phyloP scores from a whole-genome alignment of 2,888 invertebrate genomes.

The Drosophila greeni region DNA sequence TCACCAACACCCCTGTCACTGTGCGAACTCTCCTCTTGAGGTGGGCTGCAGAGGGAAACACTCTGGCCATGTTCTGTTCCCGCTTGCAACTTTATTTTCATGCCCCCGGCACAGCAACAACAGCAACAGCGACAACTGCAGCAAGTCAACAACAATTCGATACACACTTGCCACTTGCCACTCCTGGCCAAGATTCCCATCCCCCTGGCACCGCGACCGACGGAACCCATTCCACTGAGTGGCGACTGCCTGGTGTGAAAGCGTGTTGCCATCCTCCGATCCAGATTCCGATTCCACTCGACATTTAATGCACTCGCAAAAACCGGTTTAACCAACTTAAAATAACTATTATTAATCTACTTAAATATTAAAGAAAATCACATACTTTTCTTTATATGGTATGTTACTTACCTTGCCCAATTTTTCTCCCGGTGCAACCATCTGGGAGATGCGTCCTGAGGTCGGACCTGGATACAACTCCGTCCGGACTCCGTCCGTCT shows the following conservation, averaged over 20 bases:
- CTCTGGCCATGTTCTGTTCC: slow-evolving; percentile 31
- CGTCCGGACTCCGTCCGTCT: slow-evolving; percentile 37
- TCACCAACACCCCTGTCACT: slow-evolving; percentile 62
- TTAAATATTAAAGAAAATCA: background rate
- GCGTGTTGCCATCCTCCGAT: slow-evolving; percentile 55
- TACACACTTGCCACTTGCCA: slow-evolving; percentile 58
- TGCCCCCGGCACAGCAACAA: slow-evolving; percentile 56
- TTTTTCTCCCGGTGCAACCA: slow-evolving; percentile 16
- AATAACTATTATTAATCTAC: background rate
- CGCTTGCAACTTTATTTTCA: slow-evolving; percentile 68
- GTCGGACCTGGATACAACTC: slow-evolving; percentile 23
- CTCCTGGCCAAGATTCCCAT: slow-evolving; percentile 25
- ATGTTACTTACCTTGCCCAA: background rate
- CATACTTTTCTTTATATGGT: no score
- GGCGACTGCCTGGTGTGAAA: slow-evolving; percentile 68
- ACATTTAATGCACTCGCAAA: slow-evolving; percentile 15
- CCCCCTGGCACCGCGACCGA: slow-evolving; percentile 16
- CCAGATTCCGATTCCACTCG: slow-evolving; percentile 27
- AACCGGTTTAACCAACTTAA: background rate
- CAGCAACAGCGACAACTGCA: slow-evolving; percentile 62
- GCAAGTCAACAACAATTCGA: slow-evolving; percentile 71
- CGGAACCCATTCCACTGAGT: slow-evolving; percentile 3
- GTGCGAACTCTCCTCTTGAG: slow-evolving; percentile 25
- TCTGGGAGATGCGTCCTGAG: slow-evolving; percentile 14
- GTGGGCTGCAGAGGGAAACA: slow-evolving; percentile 15